Base-by-base conservation (phyloP, 2,797 vertebrate genomes). In the Spinus pinus region DNA sequence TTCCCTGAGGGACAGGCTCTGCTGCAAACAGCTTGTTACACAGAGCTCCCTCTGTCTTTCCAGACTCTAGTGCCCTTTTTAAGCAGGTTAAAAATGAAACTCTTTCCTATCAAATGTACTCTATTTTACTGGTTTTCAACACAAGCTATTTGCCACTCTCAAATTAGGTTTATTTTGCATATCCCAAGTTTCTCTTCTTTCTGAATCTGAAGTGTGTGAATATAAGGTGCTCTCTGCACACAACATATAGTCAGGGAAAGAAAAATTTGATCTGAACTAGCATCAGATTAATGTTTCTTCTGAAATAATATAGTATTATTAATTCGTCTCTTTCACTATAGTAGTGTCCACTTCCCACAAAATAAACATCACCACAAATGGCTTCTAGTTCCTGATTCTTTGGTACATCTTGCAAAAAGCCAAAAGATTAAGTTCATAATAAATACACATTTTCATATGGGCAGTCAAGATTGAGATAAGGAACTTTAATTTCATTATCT, bases 401-500 rank as follows among this genome's bases (percentile, higher is more conserved):
- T 14, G 54, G 5, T 57, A 20, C 19, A n/a, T 2, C 6, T 86
- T 60, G n/a, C 22, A 50, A 87, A 85, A 71, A 53, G 3, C 7
- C 4, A 74, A 64, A 82, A 79, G 5, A 24, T 51, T 54, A 58
- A 65, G 30, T 66, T 78, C 16, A 23, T 44, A 88, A 56, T 35
- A 71, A 86, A 67, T 87, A 74, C 10, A 22, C 24, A 30, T 85
- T 73, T 41, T 93, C 12, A 73, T n/a, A 44, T 5, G 6, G 35
- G 5, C 14, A 49, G 53, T 39, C 20, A 83, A 73, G 42, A 61
- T 3, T 47, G 46, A 70, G 53, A 78, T 57, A 75, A 71, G 65
- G 22, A 85, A 77, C 21, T 75, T 72, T 35, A 5, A 71, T 71
- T 94, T 94, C 46, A 19, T 75, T 80, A 54, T 60, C n/a, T 23